These are phyloP conservation scores for Lytechinus variegatus DNA, from an alignment of 35 echinoderm and acorn worm genomes.

Conservation along the genomic window DNA sequence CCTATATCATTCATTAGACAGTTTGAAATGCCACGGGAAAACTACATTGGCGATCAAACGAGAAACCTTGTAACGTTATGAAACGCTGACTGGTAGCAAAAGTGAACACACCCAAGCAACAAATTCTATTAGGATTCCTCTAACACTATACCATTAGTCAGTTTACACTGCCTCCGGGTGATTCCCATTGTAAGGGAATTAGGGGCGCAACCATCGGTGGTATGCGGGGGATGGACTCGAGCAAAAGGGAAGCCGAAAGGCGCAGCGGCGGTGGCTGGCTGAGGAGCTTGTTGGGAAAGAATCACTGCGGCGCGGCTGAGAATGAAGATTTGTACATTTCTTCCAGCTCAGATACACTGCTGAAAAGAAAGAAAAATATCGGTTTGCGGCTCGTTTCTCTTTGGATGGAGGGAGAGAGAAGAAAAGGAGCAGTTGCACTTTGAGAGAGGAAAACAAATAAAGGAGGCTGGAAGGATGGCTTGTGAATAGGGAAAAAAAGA, in stretches of 20 bases:
- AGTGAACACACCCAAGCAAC: not conserved
- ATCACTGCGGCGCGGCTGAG: not conserved
- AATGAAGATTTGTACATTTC: constrained; percentile 17
- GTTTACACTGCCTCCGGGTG: not conserved
- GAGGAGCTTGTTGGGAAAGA: not conserved
- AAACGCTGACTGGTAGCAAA: not conserved
- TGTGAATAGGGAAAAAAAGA: not conserved
- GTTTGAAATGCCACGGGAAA: too few species aligned
- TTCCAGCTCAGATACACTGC: constrained; percentile 40
- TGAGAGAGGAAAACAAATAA: not conserved
- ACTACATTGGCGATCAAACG: too few species aligned
- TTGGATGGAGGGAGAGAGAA: not conserved
- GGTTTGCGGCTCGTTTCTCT: constrained; percentile 6
- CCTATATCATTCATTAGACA: too few species aligned
- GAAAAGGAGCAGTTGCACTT: constrained; percentile 30
- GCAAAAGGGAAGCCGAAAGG: constrained; percentile 14
- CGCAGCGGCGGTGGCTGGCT: not conserved
- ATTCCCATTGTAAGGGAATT: constrained; percentile 28
- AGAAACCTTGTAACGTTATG: not conserved
- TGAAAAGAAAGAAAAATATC: constrained; percentile 46
- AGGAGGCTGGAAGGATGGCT: not conserved
- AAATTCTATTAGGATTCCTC: not conserved
- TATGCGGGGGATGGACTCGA: constrained; percentile 3
- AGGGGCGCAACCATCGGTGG: not conserved
- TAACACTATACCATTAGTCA: not conserved